Base-by-base conservation (phyloP, 2,797 vertebrate species). In the Varecia variegata region DNA sequence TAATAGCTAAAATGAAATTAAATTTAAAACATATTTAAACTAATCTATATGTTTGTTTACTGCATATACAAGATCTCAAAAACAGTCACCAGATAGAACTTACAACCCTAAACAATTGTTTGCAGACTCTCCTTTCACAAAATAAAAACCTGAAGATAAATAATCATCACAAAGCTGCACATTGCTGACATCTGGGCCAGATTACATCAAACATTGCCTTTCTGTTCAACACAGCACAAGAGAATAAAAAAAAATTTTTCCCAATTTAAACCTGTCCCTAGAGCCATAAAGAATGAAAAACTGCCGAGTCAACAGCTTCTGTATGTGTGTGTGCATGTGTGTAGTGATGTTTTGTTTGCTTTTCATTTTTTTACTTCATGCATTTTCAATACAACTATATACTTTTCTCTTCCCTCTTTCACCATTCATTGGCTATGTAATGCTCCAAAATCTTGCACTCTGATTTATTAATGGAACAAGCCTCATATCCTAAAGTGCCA, bases 1-100 rank as follows among this genome's bases (percentile, higher is more conserved):
- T 95, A 97, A 98, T 85, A 96, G 93, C 93, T 88, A 96, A 96
- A 95, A 96, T 95, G 83, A 97, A 96, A 95, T 93, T 80, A 95
- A 91, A 93, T 96, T 83, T 94, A 97, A 97, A 89, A 95, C 79
- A 93, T 73, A 96, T 85, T 91, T 94, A 95, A 95, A 67, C 54
- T 94, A 88, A 91, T 88, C 67, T 95, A 62, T 85, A 82, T n/a
- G 27, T 95, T 73, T 91, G 45, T 91, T 87, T 90, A 65, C 76
- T 85, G 89, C 40, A 74, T 27, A 91, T 27, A 40, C 17, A 90
- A 92, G 56, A 95, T 86, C 45, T 94, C 90, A 91, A 21, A 20
- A 88, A 80, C 14, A 54, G 80, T 86, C 43, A 74, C n/a, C 54
- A 84, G 77, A 68, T 67, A 77, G 15, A 54, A 95, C 82, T 82